Evolutionary conservation across 2,113 vertebrate genomes (phyloP).

Genomic region (Phaethon lepturus): DNA sequence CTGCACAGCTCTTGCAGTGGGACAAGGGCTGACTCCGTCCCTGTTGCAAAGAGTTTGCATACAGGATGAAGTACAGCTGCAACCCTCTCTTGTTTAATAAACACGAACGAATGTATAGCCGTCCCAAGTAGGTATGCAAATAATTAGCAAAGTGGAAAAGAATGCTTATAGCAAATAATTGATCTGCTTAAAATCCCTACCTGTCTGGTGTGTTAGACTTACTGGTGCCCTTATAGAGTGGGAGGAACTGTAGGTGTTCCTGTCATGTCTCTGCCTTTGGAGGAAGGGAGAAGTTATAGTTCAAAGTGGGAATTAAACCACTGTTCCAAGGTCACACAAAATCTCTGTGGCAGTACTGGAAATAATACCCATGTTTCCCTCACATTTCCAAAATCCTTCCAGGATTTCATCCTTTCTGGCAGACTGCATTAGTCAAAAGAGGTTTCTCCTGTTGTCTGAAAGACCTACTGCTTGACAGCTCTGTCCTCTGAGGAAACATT

Average conservation of each 20-base stretch:
- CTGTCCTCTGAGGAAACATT: neutral
- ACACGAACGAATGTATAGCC: neutral
- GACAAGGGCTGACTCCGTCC: neutral
- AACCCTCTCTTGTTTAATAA: constrained; percentile 23
- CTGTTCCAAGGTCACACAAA: neutral
- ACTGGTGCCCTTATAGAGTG: neutral
- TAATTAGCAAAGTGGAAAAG: constrained; percentile 7
- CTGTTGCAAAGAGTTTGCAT: neutral
- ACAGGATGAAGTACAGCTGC: neutral
- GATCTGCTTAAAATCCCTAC: neutral
- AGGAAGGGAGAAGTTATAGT: neutral
- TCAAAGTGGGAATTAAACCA: neutral
- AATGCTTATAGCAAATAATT: constrained; percentile 19
- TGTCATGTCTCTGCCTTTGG: neutral
- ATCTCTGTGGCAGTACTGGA: neutral
- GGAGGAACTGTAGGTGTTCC: neutral
- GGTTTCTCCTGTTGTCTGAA: neutral
- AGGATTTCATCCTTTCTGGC: neutral
- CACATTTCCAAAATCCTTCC: constrained; percentile 3
- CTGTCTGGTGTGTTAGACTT: neutral
- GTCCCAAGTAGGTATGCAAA: neutral
- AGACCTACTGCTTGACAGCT: neutral
- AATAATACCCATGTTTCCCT: neutral
- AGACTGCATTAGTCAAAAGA: neutral
- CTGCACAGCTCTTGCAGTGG: neutral